These are phyloP conservation scores for Boloria selene DNA, from an alignment of 2,888 invertebrate species.

Conservation along the genomic window DNA sequence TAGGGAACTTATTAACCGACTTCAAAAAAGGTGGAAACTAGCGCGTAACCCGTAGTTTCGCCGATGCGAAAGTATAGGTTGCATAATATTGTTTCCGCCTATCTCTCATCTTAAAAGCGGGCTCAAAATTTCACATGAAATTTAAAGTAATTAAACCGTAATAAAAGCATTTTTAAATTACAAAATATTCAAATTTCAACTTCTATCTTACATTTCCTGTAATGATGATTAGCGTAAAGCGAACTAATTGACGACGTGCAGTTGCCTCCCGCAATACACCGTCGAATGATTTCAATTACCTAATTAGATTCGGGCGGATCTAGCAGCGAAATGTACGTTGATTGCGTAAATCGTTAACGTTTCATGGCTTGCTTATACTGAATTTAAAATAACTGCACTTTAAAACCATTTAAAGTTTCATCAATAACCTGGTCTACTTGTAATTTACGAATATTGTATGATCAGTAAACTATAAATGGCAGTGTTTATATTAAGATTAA, in stretches of 20 bases:
- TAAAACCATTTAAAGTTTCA: neutral
- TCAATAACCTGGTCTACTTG: neutral
- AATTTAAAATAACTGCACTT: constrained; percentile 26
- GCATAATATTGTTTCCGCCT: too few species aligned
- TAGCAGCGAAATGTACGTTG: constrained; percentile 41
- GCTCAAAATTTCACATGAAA: neutral
- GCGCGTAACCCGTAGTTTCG: too few species aligned
- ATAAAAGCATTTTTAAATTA: neutral
- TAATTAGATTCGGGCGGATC: constrained; percentile 53
- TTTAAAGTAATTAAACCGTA: constrained; percentile 3
- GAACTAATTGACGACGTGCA: constrained; percentile 41
- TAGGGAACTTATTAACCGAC: too few species aligned
- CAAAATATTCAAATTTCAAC: constrained; percentile 10
- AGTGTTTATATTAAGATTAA: too few species aligned
- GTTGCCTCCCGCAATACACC: constrained; percentile 35
- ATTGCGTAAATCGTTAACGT: constrained; percentile 48
- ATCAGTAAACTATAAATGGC: too few species aligned
- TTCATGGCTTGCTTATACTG: constrained; percentile 43
- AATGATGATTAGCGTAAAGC: constrained; percentile 45
- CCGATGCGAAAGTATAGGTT: too few species aligned
- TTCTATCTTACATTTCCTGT: constrained; percentile 29
- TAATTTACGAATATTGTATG: too few species aligned
- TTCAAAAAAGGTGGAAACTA: too few species aligned
- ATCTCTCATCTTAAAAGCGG: neutral
- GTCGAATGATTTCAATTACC: constrained; percentile 68